A percentile compares a stretch with the other conserved stretches of the same genome.
These are phyloP conservation scores for Gymnoscopelus braueri DNA, from an alignment of 2,797 vertebrate species.

Conservation along the genomic window DNA sequence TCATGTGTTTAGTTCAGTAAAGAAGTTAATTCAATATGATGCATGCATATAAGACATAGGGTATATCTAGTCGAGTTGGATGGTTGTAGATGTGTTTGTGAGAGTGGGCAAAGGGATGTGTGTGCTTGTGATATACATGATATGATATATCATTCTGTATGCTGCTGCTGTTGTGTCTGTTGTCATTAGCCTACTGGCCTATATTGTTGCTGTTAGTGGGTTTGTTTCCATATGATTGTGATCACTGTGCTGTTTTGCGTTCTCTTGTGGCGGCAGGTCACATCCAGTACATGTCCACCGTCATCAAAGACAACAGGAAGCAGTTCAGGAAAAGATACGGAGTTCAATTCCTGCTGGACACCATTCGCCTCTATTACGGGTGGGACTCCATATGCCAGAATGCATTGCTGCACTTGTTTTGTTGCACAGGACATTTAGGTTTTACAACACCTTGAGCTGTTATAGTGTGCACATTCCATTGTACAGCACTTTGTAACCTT, in stretches of 20 bases:
- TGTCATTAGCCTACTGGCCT: no score
- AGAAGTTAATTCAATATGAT: not conserved
- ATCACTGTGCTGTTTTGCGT: slow-evolving; percentile 13
- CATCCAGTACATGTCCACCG: slow-evolving; percentile 96
- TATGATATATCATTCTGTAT: not conserved
- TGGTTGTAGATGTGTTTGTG: slow-evolving; percentile 6
- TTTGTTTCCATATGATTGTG: not conserved
- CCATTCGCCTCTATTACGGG: slow-evolving; percentile 93
- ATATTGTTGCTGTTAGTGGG: slow-evolving; percentile 9
- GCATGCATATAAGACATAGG: not conserved
- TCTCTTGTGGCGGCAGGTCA: slow-evolving; percentile 82
- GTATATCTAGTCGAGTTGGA: not conserved
- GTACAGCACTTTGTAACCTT: no score
- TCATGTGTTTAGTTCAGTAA: not conserved
- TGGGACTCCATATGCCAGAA: slow-evolving; percentile 65
- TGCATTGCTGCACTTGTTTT: not conserved
- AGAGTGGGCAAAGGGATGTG: slow-evolving; percentile 6
- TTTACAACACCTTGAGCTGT: not conserved
- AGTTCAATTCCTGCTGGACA: slow-evolving; percentile 95
- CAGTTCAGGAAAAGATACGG: slow-evolving; percentile 95
- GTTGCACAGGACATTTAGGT: not conserved
- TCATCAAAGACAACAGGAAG: slow-evolving; percentile 97
- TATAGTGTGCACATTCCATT: not conserved
- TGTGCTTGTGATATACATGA: not conserved
- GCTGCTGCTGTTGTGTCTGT: slow-evolving; percentile 5